phyloP scores from a whole-genome alignment of 2,113 vertebrate genomes.

The Cinclus mexicanus region DNA sequence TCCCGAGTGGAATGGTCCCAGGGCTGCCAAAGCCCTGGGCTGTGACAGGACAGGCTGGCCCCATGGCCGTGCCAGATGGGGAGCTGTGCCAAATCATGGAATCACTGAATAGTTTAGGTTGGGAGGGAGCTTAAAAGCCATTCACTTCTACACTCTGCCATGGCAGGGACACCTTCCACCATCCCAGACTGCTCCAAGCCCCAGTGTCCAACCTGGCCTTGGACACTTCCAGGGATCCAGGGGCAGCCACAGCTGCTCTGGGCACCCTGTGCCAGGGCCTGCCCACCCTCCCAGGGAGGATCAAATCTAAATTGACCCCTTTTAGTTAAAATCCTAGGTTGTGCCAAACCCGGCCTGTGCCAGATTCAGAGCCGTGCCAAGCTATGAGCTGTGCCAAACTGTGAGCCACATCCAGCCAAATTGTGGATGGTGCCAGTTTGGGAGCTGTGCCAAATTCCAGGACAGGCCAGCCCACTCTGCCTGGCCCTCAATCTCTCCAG shows the following conservation, averaged over 20 bases:
- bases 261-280: not conserved
- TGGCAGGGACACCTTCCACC: not conserved
- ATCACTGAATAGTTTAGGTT: not conserved
- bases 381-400: not conserved
- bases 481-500: accelerated
- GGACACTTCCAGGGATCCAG: not conserved
- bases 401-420: not conserved
- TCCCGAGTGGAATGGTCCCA: accelerated
- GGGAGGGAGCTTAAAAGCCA: accelerated
- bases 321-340: not conserved
- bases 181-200: not conserved
- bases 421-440: accelerated
- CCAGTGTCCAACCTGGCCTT: accelerated
- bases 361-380: not conserved
- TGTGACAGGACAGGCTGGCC: accelerated
- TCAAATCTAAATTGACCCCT: not conserved
- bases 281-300: accelerated
- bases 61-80: accelerated
- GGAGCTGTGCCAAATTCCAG: not conserved
- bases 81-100: not conserved
- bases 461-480: not conserved
- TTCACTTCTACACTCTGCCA: accelerated
- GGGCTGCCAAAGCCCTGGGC: not conserved
- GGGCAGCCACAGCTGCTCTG: not conserved
- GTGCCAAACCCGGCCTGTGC: not conserved